Base-by-base conservation (phyloP, 2,888 invertebrate species). In the Morpho deidamia region DNA sequence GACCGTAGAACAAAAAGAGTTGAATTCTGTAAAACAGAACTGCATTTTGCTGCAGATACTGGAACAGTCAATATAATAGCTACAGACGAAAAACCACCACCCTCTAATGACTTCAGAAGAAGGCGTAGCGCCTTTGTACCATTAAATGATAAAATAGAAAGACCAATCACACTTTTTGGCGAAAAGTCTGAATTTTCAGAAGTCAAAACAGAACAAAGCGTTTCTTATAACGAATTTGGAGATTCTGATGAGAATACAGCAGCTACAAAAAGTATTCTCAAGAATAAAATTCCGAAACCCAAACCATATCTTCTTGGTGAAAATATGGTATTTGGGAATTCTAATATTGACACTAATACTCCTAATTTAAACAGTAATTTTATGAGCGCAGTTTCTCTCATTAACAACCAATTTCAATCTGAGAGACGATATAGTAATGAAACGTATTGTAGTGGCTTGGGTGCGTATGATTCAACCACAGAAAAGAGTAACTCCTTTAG, bases 1-100 rank as follows among this genome's bases (percentile, higher is more conserved):
- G 88, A 88, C 45, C 85, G 88, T 64, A 91, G 88, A 72, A 84
- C 91, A 1, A 95, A 95, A 74, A 95, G 92, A 78, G 96, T 96
- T 0, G 96, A 94, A 69, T 96, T 96, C 78, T 95, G 95, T 72
- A 96, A 96, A 84, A 96, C 96, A 0, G 96, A 96, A 83, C 93
- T 96, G 32, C 96, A 96, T 77, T 96, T 96, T 74, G 94, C 95
- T 0, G 94, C 95, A 11, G 96, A 96, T 72, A 94, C 95, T 1
- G 96, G 96, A 0, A 93, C 93, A 67, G 95, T 96, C 0, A 95
- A 96, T 71, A 96, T 96, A 55, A 96, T 96, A 35, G 95, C 96
- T 71, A 96, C 96, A 0, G 95, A 96, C 77, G 95, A 94, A 60
- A 96, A 96, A 75, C 96, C 96, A 43, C 96, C 96, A 8, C 95